These are phyloP conservation scores for Lucinisca nassula DNA, from an alignment of 2,888 invertebrate species.

Conservation along the genomic window DNA sequence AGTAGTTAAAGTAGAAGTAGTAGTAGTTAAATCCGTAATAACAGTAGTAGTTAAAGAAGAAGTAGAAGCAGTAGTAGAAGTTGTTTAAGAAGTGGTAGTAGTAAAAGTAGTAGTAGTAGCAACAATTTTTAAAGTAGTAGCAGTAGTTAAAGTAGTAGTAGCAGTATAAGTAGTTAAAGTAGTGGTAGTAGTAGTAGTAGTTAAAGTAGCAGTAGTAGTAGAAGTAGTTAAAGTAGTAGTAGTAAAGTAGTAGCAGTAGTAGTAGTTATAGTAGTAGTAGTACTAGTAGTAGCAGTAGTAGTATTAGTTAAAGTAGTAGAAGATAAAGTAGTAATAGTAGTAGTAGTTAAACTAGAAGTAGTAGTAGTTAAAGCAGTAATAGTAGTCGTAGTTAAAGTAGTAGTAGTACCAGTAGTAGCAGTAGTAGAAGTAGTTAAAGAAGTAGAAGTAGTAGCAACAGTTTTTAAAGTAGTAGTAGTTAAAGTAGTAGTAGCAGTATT, in stretches of 20 bases:
- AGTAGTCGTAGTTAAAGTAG: slow-evolving; percentile 11
- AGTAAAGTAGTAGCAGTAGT: too few relatives aligned
- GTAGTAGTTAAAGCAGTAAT: slow-evolving; percentile 33
- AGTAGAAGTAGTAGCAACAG: slow-evolving; percentile 6
- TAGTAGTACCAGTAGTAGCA: neutral
- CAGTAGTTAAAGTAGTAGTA: too few relatives aligned
- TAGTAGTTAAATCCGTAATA: slow-evolving; percentile 24
- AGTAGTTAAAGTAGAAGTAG: neutral
- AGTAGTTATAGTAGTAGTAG: too few relatives aligned
- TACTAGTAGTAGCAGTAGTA: too few relatives aligned
- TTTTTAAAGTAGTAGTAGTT: neutral
- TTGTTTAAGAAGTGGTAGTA: neutral
- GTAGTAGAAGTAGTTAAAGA: slow-evolving; percentile 1
- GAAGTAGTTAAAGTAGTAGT: slow-evolving; percentile 36
- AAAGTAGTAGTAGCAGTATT: slow-evolving; percentile 1
- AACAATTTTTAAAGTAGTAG: too few relatives aligned
- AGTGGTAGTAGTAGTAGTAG: neutral
- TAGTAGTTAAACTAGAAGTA: slow-evolving; percentile 37
- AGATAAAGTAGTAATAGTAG: slow-evolving; percentile 33
- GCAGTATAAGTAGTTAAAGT: slow-evolving; percentile 20
- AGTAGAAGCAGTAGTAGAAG: neutral
- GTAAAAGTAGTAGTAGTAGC: slow-evolving; percentile 32
- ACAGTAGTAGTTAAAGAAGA: neutral
- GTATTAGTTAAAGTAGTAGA: too few relatives aligned
- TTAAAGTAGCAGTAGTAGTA: too few relatives aligned